Conservation (phyloP, 1,140 invertebrate genomes). For the Carposina sasakii region DNA sequence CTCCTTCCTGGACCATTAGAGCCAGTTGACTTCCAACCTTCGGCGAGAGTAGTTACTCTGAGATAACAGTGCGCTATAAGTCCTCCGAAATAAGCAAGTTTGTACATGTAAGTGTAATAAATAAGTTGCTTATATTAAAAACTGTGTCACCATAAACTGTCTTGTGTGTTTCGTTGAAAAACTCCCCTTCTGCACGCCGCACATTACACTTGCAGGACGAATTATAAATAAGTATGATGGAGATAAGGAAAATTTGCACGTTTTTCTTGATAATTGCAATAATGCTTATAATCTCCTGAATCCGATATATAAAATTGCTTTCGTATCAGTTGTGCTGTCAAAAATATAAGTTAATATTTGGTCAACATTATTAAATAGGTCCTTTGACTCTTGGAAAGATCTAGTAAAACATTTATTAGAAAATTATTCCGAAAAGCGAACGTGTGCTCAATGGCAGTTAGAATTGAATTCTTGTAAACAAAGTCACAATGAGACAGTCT, state of each 20-base stretch:
- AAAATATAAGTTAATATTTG: slow-evolving; percentile 27
- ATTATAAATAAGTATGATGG: neutral
- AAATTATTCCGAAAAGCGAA: slow-evolving; percentile 27
- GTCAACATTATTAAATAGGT: slow-evolving; percentile 23
- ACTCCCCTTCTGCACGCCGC: too few relatives aligned
- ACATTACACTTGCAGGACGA: neutral
- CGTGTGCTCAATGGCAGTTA: slow-evolving; percentile 29
- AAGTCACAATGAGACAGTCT: slow-evolving; percentile 21
- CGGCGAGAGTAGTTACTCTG: too few relatives aligned
- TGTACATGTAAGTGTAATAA: too few relatives aligned
- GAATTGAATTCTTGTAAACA: slow-evolving; percentile 32
- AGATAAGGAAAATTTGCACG: neutral
- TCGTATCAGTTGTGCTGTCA: slow-evolving; percentile 15
- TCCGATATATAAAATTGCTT: slow-evolving; percentile 6
- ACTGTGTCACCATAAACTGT: too few relatives aligned
- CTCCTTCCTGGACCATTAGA: too few relatives aligned
- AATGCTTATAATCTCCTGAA: neutral
- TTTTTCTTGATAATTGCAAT: neutral
- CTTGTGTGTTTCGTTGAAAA: too few relatives aligned
- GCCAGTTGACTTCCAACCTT: too few relatives aligned
- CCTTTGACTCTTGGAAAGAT: slow-evolving; percentile 18
- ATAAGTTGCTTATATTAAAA: too few relatives aligned
- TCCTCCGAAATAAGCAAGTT: too few relatives aligned
- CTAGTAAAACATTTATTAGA: slow-evolving; percentile 26
- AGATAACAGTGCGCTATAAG: too few relatives aligned